Percentiles rank a stretch among this genome's conserved stretches.
Conservation (phyloP, 2,113 vertebrate species). For the Aptenodytes forsteri region DNA sequence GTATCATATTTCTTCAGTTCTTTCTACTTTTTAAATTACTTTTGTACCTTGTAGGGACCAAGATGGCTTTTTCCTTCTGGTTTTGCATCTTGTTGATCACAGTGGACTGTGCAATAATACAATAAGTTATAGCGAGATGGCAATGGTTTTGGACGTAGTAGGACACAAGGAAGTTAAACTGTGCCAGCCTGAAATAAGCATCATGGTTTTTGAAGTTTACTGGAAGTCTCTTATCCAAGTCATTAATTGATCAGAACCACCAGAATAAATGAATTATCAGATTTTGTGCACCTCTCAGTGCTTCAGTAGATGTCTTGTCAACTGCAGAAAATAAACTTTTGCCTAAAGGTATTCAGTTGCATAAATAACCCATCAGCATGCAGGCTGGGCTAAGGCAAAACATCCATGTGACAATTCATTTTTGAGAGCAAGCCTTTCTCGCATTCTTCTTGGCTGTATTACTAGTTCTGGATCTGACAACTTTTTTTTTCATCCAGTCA, state of each 20-base stretch:
- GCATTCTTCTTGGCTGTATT: not conserved
- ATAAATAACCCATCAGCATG: not conserved
- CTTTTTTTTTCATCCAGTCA: not conserved
- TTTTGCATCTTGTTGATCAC: not conserved
- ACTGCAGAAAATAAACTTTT: not conserved
- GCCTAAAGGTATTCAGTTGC: not conserved
- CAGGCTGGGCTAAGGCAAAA: not conserved
- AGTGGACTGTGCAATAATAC: not conserved
- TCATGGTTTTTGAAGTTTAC: not conserved
- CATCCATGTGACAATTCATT: not conserved
- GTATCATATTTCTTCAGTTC: not conserved
- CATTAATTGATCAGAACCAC: not conserved
- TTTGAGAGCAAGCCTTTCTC: not conserved
- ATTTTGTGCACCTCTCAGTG: not conserved
- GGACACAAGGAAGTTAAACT: not conserved
- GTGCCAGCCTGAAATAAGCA: not conserved
- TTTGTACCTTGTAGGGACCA: not conserved
- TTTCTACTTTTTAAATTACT: not conserved
- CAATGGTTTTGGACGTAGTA: not conserved
- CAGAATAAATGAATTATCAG: not conserved
- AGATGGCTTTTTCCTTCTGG: not conserved
- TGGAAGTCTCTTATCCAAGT: not conserved
- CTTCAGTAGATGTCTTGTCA: not conserved
- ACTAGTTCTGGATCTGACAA: not conserved
- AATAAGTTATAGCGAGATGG: not conserved